Evolutionary conservation across 2,888 invertebrate species (phyloP), one percentile per base, ranked within the genome.

Genomic region (Leptopilina myrica): DNA sequence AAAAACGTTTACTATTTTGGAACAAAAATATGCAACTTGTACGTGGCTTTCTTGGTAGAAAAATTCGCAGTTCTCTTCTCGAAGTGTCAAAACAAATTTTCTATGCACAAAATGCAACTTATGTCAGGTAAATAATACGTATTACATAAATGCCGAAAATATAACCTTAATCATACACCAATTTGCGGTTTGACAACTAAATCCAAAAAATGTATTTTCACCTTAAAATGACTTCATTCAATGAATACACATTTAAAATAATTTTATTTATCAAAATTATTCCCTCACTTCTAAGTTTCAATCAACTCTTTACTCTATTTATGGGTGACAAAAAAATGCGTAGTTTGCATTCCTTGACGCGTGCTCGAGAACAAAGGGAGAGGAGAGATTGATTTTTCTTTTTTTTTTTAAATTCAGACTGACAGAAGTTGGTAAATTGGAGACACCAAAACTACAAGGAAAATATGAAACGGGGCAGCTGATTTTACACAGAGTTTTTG

Each of bases 381-480:
- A 59, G n/a, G 5, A 7, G 15, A 59, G 7, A 26, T 8, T 62
- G n/a, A 62, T 11, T 11, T 33, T 20, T 62, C 9, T 15, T 62
- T 62, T 20, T 4, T 15, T 62, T 62, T 9, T 0, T 2, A 33
- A 15, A 62, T 90, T 64, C 86, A 98, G 98, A 93, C 94, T 99
- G 89, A 96, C 97, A 20, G 98, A 98, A 93, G 98, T 99, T 84
- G 99, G 99, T 15, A 96, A 96, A 90, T 93, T 99, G 87, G 97
- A 98, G 92, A 92, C 95, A 56, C 97, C 97, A 59, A 98, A 97
- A 93, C 91, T 95, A 78, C 94, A 96, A 84, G 97, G 97, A 65
- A 97, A 98, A 93, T 99, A 99, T 93, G 97, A 98, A 88, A 98
- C 98, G 5, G 99, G 99, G 11, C 98, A 98, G 92, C 93, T 99